Evolutionary conservation across 2,113 vertebrate species (phyloP).

Genomic region (Laticauda colubrina): DNA sequence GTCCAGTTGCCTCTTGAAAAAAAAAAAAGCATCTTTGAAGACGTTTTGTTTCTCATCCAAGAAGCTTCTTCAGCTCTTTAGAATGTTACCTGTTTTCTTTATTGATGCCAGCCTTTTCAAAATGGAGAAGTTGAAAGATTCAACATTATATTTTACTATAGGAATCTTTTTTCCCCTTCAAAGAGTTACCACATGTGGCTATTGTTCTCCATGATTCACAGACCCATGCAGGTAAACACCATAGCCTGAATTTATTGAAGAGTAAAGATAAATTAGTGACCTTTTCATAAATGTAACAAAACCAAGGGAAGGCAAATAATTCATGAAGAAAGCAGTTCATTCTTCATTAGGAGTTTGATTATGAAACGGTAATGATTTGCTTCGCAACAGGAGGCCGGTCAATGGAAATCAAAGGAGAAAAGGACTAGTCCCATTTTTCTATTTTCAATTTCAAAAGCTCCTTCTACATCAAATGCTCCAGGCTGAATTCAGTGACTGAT

Average conservation of each 20-base stretch:
- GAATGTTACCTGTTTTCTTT: background rate
- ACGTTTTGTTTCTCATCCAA: too few species aligned
- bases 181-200: background rate
- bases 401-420: constrained; percentile 3
- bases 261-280: constrained; percentile 57
- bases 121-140: background rate
- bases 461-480: background rate
- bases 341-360: constrained; percentile 23
- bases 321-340: constrained; percentile 23
- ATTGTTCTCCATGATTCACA: background rate
- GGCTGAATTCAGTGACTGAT: background rate
- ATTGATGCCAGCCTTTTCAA: background rate
- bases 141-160: background rate
- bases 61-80: too few species aligned
- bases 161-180: background rate
- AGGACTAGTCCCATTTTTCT: background rate
- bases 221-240: constrained; percentile 31
- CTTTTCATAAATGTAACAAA: constrained; percentile 47
- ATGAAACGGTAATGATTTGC: constrained; percentile 7
- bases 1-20: too few species aligned
- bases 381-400: background rate
- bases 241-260: constrained; percentile 20
- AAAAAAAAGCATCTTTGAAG: too few species aligned
- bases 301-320: constrained; percentile 24
- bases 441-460: background rate